These are phyloP conservation scores for Bombus haemorrhoidalis DNA, from an alignment of 1,140 invertebrate species.

Conservation along the genomic window DNA sequence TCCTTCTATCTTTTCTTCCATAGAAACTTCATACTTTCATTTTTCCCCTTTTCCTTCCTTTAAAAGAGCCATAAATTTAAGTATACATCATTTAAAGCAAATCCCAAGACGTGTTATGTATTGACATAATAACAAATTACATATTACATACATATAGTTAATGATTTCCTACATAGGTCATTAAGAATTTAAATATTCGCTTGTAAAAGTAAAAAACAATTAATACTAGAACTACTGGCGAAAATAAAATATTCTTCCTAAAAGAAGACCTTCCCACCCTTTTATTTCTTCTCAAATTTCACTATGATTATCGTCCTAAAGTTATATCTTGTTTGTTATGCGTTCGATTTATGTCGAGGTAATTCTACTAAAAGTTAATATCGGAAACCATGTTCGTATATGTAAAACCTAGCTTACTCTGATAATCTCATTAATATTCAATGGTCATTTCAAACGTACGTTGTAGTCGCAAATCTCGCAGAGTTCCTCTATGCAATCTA, in stretches of 20 bases:
- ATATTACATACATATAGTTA: too few species aligned
- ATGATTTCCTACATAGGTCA: too few species aligned
- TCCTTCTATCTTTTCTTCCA: not conserved
- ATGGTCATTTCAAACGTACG: not conserved
- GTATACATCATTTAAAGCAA: not conserved
- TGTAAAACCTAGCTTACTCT: constrained; percentile 8
- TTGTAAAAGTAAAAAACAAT: too few species aligned
- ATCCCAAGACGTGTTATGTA: not conserved
- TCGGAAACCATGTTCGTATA: not conserved
- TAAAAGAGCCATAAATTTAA: not conserved
- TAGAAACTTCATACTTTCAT: not conserved
- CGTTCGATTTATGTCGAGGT: not conserved
- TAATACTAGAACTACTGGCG: too few species aligned
- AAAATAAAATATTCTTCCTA: too few species aligned
- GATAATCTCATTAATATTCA: constrained; percentile 18
- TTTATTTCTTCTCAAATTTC: not conserved
- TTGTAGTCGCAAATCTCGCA: not conserved
- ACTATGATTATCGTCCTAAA: too few species aligned
- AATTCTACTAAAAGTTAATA: constrained; percentile 3
- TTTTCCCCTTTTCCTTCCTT: not conserved
- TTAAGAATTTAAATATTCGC: too few species aligned
- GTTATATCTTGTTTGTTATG: not conserved
- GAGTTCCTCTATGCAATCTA: not conserved
- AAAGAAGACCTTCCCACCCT: too few species aligned
- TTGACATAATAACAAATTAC: too few species aligned